Evolutionary conservation across 2,888 invertebrate species (phyloP), one percentile per base, ranked within the genome.

Genomic region (Ptychoptera contaminata): DNA sequence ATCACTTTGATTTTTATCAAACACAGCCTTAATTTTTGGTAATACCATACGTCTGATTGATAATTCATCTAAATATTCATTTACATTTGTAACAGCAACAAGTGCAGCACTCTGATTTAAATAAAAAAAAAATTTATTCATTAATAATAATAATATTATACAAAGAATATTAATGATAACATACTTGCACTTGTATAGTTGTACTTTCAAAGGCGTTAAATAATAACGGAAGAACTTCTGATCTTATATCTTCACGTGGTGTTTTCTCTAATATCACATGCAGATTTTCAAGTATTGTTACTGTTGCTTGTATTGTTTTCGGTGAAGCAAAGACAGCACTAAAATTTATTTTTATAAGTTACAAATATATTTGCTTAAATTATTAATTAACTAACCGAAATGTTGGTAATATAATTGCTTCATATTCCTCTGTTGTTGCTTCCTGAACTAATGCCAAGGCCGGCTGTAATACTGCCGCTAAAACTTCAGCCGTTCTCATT

Each of bases 201-300:
- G 82, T 80, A 58, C 84, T 87, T 56, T 94, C 92, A 58, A 94
- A 79, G 16, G 90, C 82, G 53, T 73, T 77, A 67, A 83, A 91
- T 42, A 94, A 69, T 69, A 92, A 75, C 5, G 91, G 90, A 54
- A 94, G 68, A 42, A 94, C 77, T 58, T 92, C 90, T 2, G 74
- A 72, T 53, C 82, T 76, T 35, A 85, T 73, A 51, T 88, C 86
- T 38, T 83, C 82, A 39, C 76, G 69, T 11, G 82, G 78, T 48
- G 90, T 86, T 67, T 93, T 94, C 58, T 82, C 81, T 61, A 94
- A 71, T 50, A 94, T 80, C 50, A 86, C 69, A 64, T 93, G 90
- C 54, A 94, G 69, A 63, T 90, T 88, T 67, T 93, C 92, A 56
- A 94, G 67, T 47, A 94, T 72, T 41, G 83, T 85, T 7, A 91